Conservation (phyloP, 2,797 vertebrate genomes). For the Gymnodraco acuticeps region DNA sequence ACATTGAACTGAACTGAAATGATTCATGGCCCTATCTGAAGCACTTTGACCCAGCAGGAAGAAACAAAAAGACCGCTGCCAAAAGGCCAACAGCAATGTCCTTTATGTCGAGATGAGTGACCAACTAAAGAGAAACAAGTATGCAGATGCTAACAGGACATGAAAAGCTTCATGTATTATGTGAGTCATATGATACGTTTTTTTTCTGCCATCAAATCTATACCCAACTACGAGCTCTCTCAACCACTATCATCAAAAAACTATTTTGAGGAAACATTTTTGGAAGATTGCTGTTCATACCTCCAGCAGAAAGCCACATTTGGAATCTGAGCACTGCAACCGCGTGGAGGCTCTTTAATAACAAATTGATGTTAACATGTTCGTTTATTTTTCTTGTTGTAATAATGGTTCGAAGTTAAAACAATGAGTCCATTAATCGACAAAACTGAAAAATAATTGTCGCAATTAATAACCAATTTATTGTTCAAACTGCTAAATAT, state of each 20-base stretch:
- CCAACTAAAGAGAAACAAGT: not conserved
- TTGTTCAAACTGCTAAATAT: too few species aligned
- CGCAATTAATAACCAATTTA: not conserved
- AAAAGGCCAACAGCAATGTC: conserved; percentile 8
- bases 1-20: conserved; percentile 23
- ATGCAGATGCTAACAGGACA: not conserved
- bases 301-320: not conserved
- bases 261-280: not conserved
- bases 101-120: not conserved
- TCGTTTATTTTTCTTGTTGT: too few species aligned
- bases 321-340: not conserved
- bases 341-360: not conserved
- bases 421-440: not conserved
- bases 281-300: not conserved
- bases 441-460: not conserved
- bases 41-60: not conserved
- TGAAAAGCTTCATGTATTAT: not conserved
- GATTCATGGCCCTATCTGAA: conserved; percentile 7
- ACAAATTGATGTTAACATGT: not conserved
- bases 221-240: not conserved
- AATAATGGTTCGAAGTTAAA: not conserved
- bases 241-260: not conserved
- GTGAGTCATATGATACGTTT: not conserved
- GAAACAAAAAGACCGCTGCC: not conserved
- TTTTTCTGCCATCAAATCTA: not conserved